Conservation (phyloP, 2,113 vertebrate species). For the Nansenia antarctica region DNA sequence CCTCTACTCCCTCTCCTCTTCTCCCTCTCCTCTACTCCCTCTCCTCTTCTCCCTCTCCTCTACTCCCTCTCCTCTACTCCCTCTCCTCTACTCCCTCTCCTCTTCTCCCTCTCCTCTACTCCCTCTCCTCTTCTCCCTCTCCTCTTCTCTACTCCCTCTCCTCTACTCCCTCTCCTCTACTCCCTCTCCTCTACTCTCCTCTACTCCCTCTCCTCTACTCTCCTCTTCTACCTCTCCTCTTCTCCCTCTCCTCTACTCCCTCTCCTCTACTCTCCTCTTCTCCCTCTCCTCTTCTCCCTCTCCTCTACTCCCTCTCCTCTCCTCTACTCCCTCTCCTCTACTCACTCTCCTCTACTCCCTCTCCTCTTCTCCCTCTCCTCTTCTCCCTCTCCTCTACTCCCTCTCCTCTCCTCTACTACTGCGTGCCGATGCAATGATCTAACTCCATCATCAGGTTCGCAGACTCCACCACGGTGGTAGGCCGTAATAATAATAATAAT, state of each 20-base stretch:
- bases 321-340: background rate
- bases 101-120: no score
- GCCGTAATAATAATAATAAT: background rate
- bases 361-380: background rate
- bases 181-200: no score
- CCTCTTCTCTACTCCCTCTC: no score
- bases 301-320: background rate
- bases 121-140: no score
- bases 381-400: no score
- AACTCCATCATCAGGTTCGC: background rate
- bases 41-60: no score
- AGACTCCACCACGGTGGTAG: background rate
- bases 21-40: no score
- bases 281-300: background rate
- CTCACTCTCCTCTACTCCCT: background rate
- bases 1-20: no score
- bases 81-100: background rate
- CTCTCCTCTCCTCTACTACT: background rate
- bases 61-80: background rate
- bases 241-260: no score
- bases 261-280: no score
- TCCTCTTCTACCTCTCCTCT: no score
- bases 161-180: no score
- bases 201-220: background rate
- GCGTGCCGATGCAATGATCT: background rate